Conservation (phyloP, 2,888 invertebrate species). For the Agrotis exclamationis region DNA sequence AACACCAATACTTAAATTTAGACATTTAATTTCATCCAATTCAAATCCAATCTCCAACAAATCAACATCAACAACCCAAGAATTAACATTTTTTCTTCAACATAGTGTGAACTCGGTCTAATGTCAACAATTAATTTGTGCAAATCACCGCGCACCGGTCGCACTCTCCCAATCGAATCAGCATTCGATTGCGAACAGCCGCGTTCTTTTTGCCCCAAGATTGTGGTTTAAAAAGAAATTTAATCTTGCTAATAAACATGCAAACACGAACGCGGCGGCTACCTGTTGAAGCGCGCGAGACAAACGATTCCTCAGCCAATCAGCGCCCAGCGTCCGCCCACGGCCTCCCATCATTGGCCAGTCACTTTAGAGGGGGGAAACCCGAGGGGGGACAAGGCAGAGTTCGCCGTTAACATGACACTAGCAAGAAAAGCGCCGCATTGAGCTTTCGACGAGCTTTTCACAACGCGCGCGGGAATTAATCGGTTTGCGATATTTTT, state of each 20-base stretch:
- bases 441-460: slow-evolving; percentile 90
- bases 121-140: slow-evolving; percentile 69
- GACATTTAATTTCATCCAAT: slow-evolving; percentile 15
- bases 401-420: slow-evolving; percentile 85
- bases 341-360: slow-evolving; percentile 83
- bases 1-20: neutral
- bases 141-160: slow-evolving; percentile 58
- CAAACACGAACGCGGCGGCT: slow-evolving; percentile 88
- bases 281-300: slow-evolving; percentile 91
- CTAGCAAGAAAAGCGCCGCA: slow-evolving; percentile 89
- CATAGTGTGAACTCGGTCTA: slow-evolving; percentile 47
- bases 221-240: slow-evolving; percentile 88
- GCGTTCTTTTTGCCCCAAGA: slow-evolving; percentile 81
- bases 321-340: slow-evolving; percentile 86
- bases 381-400: slow-evolving; percentile 70
- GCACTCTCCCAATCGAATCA: slow-evolving; percentile 77
- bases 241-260: slow-evolving; percentile 90
- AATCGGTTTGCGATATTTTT: slow-evolving; percentile 65
- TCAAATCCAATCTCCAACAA: slow-evolving; percentile 34
- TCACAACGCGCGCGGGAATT: slow-evolving; percentile 83
- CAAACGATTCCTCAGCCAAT: slow-evolving; percentile 85
- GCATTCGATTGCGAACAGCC: slow-evolving; percentile 76
- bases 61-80: slow-evolving; percentile 26
- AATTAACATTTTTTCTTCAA: slow-evolving; percentile 12
- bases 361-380: slow-evolving; percentile 76